These are phyloP conservation scores for Dendronephthya gigantea DNA, from an alignment of 64 coral and sea anemone genomes.

Conservation along the genomic window DNA sequence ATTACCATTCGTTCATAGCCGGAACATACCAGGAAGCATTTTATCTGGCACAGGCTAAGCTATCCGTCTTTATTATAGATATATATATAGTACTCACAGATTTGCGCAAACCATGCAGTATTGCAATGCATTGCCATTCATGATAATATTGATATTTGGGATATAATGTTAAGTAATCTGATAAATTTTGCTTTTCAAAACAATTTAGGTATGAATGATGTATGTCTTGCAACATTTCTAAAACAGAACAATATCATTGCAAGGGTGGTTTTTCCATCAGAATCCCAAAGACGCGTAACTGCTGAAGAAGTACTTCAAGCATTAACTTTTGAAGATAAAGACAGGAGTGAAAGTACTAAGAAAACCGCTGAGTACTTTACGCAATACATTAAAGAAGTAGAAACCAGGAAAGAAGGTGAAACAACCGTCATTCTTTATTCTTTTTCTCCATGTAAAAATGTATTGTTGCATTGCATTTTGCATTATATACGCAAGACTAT, in stretches of 20 bases:
- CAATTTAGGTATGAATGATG: background rate
- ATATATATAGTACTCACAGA: too few relatives aligned
- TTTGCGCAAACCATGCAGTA: too few relatives aligned
- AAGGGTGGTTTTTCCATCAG: background rate
- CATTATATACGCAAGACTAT: too few relatives aligned
- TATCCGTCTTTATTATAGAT: too few relatives aligned
- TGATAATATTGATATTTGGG: too few relatives aligned
- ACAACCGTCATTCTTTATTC: background rate
- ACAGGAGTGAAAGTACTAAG: background rate
- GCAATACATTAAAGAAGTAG: background rate
- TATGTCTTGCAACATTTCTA: background rate
- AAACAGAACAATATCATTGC: background rate
- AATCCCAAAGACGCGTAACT: background rate
- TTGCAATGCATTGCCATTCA: too few relatives aligned
- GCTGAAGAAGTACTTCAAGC: background rate
- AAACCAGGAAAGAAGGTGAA: background rate
- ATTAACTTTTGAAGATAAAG: background rate
- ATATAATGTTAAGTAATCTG: too few relatives aligned
- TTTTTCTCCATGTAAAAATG: background rate
- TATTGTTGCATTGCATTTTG: too few relatives aligned
- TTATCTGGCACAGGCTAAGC: too few relatives aligned
- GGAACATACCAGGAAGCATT: too few relatives aligned
- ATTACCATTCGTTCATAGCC: too few relatives aligned
- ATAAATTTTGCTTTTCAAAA: too few relatives aligned
- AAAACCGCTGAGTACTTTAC: background rate